A percentile compares a stretch with the other conserved stretches of the same genome.
These are phyloP conservation scores for Polymixis flavicincta DNA, from an alignment of 2,888 invertebrate genomes.

Conservation along the genomic window DNA sequence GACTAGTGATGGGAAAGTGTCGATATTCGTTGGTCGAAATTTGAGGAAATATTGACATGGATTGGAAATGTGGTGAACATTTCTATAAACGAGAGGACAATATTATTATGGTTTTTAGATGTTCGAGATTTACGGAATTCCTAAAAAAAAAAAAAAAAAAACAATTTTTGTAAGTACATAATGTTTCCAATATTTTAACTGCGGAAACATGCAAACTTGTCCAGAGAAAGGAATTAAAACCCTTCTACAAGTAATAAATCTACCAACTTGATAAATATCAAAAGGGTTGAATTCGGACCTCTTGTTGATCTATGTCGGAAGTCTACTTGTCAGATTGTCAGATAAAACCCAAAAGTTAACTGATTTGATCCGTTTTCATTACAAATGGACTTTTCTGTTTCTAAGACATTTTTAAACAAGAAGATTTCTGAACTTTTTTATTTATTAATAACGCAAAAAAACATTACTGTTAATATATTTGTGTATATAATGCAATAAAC, in stretches of 20 bases:
- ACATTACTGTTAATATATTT: neutral
- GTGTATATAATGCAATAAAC: slow-evolving; percentile 17
- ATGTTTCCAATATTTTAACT: neutral
- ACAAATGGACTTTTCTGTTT: neutral
- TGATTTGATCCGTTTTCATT: slow-evolving; percentile 8
- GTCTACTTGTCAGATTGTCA: slow-evolving; percentile 19
- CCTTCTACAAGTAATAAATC: slow-evolving; percentile 14
- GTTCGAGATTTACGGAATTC: neutral
- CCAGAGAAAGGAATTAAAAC: neutral
- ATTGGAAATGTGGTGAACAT: neutral
- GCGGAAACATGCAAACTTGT: neutral
- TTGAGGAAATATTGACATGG: neutral
- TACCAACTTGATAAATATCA: slow-evolving; percentile 32
- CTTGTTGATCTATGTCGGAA: slow-evolving; percentile 24
- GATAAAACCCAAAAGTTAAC: slow-evolving; percentile 15
- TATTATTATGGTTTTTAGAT: neutral
- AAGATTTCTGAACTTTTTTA: neutral
- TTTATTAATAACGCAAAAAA: neutral
- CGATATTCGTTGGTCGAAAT: neutral
- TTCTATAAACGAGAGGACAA: neutral
- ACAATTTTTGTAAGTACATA: neutral
- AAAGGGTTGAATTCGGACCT: slow-evolving; percentile 26
- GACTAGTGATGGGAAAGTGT: slow-evolving; percentile 34
- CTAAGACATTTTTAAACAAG: neutral
- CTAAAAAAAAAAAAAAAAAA: neutral